phyloP scores from a whole-genome alignment of 2,888 invertebrate species.

The Drosophila paranaensis region DNA sequence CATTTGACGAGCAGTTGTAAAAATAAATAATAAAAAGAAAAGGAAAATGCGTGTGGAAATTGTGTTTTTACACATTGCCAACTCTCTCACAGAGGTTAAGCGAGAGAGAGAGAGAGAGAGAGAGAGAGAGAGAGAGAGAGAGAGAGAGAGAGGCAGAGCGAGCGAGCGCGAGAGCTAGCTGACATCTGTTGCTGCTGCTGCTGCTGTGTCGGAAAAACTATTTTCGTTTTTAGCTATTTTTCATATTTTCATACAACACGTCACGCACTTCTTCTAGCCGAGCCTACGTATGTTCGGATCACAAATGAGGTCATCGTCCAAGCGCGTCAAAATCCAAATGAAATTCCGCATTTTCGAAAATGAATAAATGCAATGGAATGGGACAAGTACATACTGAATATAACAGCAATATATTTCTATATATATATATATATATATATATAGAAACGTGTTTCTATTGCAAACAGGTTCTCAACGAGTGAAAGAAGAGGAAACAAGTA shows the following conservation, averaged over 20 bases:
- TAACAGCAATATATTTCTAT: constrained; percentile 7
- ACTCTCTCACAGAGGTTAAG: constrained; percentile 34
- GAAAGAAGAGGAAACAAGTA: constrained; percentile 9
- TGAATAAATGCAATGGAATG: constrained; percentile 38
- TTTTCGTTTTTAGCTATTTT: constrained; percentile 50
- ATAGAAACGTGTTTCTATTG: constrained; percentile 63
- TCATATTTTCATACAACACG: constrained; percentile 50
- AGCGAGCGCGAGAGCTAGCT: background rate
- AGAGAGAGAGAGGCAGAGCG: background rate
- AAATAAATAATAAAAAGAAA: constrained; percentile 63
- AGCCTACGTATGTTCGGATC: constrained; percentile 21
- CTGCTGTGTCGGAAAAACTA: constrained; percentile 45
- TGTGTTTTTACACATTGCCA: constrained; percentile 33
- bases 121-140: no score
- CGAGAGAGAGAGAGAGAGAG: background rate
- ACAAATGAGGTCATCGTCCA: constrained; percentile 74
- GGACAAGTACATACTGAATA: constrained; percentile 29
- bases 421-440: background rate
- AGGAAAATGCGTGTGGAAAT: constrained; percentile 33
- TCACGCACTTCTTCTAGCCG: constrained; percentile 56
- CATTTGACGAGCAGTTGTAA: constrained; percentile 68
- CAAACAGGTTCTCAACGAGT: constrained; percentile 58
- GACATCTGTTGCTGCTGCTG: constrained; percentile 46
- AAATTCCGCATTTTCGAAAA: constrained; percentile 58
- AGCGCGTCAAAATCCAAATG: constrained; percentile 39